Conservation (phyloP, 2,888 invertebrate genomes). For the Polyommatus iphigenia region DNA sequence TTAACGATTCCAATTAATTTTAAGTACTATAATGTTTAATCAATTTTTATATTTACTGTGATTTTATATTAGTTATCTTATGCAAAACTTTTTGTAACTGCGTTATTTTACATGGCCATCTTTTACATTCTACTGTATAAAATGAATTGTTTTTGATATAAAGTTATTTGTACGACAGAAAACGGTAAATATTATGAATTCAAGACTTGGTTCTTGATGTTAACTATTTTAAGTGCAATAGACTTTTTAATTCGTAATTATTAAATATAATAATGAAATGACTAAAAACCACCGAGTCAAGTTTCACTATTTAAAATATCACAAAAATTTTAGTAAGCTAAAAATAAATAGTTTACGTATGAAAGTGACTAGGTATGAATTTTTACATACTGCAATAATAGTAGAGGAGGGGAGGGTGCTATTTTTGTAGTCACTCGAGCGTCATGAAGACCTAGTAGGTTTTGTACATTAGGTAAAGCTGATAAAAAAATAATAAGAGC, state of each 20-base stretch:
- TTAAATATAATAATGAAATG: not conserved
- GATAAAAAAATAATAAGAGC: no score
- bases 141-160: not conserved
- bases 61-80: slow-evolving; percentile 20
- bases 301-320: not conserved
- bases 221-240: slow-evolving; percentile 7
- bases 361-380: not conserved
- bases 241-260: not conserved
- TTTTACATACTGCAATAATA: not conserved
- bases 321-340: not conserved
- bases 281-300: not conserved
- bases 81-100: not conserved
- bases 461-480: no score
- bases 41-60: slow-evolving; percentile 30
- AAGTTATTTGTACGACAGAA: not conserved
- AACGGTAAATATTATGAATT: not conserved
- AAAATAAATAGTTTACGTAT: not conserved
- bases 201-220: not conserved
- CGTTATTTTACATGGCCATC: slow-evolving; percentile 9
- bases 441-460: no score
- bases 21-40: not conserved
- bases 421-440: no score
- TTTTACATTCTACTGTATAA: not conserved
- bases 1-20: slow-evolving; percentile 14
- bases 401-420: no score